These are phyloP conservation scores for Falco peregrinus DNA, from an alignment of 2,797 vertebrate genomes.

Conservation along the genomic window DNA sequence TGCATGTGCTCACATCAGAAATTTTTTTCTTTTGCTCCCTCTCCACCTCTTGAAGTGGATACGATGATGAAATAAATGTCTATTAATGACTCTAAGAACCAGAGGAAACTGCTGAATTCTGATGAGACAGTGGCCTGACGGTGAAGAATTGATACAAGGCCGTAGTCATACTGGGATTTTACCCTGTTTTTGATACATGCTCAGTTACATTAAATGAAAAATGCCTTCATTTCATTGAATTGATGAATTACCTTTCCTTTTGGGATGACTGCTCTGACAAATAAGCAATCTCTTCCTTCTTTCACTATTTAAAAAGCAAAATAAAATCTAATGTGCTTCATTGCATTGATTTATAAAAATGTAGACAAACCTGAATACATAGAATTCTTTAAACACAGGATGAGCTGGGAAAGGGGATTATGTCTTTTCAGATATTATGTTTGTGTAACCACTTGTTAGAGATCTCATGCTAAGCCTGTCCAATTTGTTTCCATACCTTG, in stretches of 20 bases:
- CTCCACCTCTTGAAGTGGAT: neutral
- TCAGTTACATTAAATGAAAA: neutral
- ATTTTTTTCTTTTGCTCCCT: neutral
- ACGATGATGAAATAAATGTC: neutral
- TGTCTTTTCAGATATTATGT: neutral
- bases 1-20: neutral
- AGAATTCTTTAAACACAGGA: neutral
- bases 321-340: neutral
- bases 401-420: neutral
- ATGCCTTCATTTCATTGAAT: neutral
- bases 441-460: conserved; percentile 7
- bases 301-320: neutral
- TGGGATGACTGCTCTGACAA: neutral
- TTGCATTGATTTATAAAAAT: neutral
- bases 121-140: neutral
- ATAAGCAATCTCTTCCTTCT: neutral
- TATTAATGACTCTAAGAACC: neutral
- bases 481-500: conserved; percentile 4
- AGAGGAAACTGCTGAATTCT: neutral
- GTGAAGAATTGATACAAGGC: neutral
- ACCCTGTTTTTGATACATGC: neutral
- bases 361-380: neutral
- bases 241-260: neutral
- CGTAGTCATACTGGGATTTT: neutral
- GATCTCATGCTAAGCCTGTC: neutral